Percentiles rank a stretch among this genome's conserved stretches.
phyloP scores from a whole-genome alignment of 1,140 invertebrate genomes.

The Temnothorax longispinosus region DNA sequence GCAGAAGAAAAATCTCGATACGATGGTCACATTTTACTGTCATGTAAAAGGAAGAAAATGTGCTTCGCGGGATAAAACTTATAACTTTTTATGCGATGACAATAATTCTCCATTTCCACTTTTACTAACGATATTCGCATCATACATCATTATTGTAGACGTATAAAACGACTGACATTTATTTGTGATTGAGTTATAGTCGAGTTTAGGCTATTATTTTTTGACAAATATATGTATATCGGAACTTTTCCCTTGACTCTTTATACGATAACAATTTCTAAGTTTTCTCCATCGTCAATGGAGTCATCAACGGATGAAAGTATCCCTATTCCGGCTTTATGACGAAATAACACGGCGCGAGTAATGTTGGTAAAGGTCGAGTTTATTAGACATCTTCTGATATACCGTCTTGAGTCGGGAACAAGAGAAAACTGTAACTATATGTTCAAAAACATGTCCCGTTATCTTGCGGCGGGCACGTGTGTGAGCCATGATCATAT shows the following conservation, averaged over 20 bases:
- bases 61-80: conserved; percentile 24
- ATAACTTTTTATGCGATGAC: not conserved
- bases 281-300: not conserved
- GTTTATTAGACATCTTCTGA: conserved; percentile 41
- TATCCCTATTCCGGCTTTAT: not conserved
- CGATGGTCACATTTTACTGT: conserved; percentile 9
- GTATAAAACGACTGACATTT: not conserved
- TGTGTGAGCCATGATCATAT: conserved; percentile 38
- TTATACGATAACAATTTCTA: not conserved
- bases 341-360: not conserved
- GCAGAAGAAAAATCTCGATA: conserved; percentile 19
- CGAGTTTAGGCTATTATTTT: not conserved
- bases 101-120: not conserved
- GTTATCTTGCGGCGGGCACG: conserved; percentile 19
- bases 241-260: not conserved
- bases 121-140: not conserved
- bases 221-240: not conserved
- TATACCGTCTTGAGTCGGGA: not conserved
- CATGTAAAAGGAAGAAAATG: not conserved
- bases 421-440: conserved; percentile 35
- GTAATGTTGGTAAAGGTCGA: conserved; percentile 37
- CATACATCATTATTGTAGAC: not conserved
- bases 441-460: conserved; percentile 15
- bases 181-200: not conserved
- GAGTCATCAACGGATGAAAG: not conserved